Evolutionary conservation across 2,113 vertebrate species (phyloP).

Genomic region (Triplophysa rosa): DNA sequence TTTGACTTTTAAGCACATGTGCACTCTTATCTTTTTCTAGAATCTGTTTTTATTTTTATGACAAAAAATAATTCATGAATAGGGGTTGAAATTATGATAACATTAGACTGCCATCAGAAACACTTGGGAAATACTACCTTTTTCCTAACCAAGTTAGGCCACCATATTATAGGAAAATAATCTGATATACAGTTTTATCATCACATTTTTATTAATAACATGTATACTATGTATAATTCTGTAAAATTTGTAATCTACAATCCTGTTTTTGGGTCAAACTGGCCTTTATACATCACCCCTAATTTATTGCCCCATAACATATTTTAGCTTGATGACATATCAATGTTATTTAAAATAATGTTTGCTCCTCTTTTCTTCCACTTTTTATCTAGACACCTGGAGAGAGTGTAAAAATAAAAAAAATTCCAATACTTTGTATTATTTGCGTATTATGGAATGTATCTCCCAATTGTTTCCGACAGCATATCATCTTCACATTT

Average conservation of each 20-base stretch:
- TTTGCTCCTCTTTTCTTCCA: not conserved
- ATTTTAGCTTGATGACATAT: not conserved
- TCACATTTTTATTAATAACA: too few relatives aligned
- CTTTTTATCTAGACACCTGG: not conserved
- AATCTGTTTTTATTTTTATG: not conserved
- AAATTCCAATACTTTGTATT: not conserved
- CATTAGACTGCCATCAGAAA: too few relatives aligned
- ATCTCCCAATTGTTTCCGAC: constrained; percentile 30
- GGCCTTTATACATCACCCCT: too few relatives aligned
- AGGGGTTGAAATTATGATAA: not conserved
- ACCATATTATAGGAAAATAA: too few relatives aligned
- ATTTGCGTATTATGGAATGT: not conserved
- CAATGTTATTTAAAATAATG: not conserved
- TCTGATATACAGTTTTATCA: too few relatives aligned
- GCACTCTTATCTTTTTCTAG: not conserved
- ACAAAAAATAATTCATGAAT: not conserved
- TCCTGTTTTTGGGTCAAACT: too few relatives aligned
- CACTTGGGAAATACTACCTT: too few relatives aligned
- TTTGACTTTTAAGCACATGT: not conserved
- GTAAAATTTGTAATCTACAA: too few relatives aligned
- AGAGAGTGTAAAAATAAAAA: constrained; percentile 13
- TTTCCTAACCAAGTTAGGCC: too few relatives aligned
- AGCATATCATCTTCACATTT: constrained; percentile 6
- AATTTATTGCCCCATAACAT: not conserved
- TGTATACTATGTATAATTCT: too few relatives aligned